Conservation (phyloP, 2,113 vertebrate species). For the Myotis lucifugus region DNA sequence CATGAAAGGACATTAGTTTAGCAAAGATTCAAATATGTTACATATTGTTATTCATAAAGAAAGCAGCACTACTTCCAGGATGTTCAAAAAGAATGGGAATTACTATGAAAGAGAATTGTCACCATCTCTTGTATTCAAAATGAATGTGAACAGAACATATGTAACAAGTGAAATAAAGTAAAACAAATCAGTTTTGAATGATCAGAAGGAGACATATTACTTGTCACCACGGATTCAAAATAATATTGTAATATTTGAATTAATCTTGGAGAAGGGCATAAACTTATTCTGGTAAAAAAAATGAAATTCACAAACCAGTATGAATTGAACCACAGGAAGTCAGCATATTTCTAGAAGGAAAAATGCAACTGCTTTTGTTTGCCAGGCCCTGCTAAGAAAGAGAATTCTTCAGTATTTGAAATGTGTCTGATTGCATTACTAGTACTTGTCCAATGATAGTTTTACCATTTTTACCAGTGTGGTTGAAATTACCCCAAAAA, state of each 20-base stretch:
- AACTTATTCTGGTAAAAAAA: constrained; percentile 19
- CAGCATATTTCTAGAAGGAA: neutral
- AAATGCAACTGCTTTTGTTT: neutral
- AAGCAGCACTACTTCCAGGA: neutral
- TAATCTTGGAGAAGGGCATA: neutral
- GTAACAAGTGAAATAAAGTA: neutral
- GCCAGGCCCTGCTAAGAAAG: neutral
- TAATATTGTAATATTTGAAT: neutral
- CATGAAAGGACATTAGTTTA: neutral
- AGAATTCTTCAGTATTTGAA: neutral
- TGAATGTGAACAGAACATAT: neutral
- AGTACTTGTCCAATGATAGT: neutral
- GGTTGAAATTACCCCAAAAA: neutral
- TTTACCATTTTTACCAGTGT: neutral
- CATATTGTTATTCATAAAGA: neutral
- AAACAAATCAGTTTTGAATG: neutral
- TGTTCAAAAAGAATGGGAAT: neutral
- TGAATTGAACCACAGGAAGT: neutral
- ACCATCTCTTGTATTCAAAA: constrained; percentile 7
- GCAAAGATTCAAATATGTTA: neutral
- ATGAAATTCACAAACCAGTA: neutral
- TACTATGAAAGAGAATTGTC: neutral
- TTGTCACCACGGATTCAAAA: constrained; percentile 41
- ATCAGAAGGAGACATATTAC: constrained; percentile 41
- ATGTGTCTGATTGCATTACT: neutral